Evolutionary conservation across 2,797 vertebrate species (phyloP).

Genomic region (Brachymystax lenok): DNA sequence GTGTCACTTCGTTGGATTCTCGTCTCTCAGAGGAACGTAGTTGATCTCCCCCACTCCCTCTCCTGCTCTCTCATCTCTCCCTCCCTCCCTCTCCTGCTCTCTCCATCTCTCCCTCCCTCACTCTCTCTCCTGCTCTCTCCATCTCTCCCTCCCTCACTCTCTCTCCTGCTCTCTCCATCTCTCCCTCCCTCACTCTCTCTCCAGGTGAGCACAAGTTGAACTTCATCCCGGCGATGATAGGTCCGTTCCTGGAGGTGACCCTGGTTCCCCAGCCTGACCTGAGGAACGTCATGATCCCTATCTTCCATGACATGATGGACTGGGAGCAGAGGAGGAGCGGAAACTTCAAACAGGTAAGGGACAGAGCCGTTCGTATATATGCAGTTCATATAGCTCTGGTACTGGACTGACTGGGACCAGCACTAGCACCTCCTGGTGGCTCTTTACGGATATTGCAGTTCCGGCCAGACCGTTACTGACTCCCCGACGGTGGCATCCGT

Average conservation of each 20-base stretch:
- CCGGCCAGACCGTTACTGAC: too few relatives aligned
- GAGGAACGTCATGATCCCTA: constrained; percentile 98
- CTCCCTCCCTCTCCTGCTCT: not conserved
- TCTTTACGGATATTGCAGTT: not conserved
- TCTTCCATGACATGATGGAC: constrained; percentile 99
- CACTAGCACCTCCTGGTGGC: constrained; percentile 30
- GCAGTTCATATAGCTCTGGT: not conserved
- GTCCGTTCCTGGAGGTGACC: constrained; percentile 96
- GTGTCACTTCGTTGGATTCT: not conserved
- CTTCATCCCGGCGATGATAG: constrained; percentile 97
- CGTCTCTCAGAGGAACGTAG: not conserved
- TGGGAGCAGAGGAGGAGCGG: constrained; percentile 97
- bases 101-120: too few relatives aligned
- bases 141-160: not conserved
- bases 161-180: not conserved
- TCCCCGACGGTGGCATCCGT: too few relatives aligned
- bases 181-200: constrained; percentile 26
- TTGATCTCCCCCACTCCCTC: not conserved
- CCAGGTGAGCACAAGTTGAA: constrained; percentile 96
- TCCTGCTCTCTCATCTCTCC: not conserved
- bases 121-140: not conserved
- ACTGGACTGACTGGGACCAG: not conserved
- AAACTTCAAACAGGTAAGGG: constrained; percentile 94
- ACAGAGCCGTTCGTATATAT: not conserved
- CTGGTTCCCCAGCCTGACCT: constrained; percentile 96